Base-by-base conservation (phyloP, 2,113 vertebrate genomes). In the Eurystomus gularis region DNA sequence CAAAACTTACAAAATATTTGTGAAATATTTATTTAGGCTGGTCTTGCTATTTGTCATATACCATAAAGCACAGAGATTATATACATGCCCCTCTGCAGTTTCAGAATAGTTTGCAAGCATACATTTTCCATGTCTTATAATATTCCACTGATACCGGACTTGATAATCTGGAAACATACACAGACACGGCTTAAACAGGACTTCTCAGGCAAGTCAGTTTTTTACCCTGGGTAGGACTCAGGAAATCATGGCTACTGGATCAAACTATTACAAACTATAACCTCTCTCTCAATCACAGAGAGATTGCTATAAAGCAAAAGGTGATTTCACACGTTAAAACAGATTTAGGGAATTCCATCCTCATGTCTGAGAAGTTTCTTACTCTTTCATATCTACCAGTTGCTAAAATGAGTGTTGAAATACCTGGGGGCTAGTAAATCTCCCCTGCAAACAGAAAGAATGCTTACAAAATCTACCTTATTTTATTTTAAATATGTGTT, bases 301-400 rank as follows among this genome's bases (percentile, higher is more conserved):
- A 82, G 58, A 88, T 79, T 60, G 28, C 8, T 82, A 77, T 88
- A 55, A 88, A 76, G 68, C 26, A 62, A 82, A 93, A 95, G 42
- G 58, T 88, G 64, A 80, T 68, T 88, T 37, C 62, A 94, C 86
- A 95, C 44, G 91, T 76, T 92, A 82, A 94, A 87, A 93, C 79
- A 93, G 64, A 88, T 71, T 72, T 65, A 88, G 44, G 29, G 77
- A 95, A 94, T 95, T 95, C 80, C 64, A 96, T 69, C 66, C 51
- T 71, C 1, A 2, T 52, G n/a, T 93, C 88, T 84, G 57, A 92
- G 87, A 96, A 73, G 82, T 79, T 84, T 80, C 52, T 94, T 91
- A 58, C 24, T 39, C 29, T 82, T 94, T 89, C 61, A 57, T 76
- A 78, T 55, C 70, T 64, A 71, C 40, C 76, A 90, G 54, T 20